A percentile compares a stretch with the other conserved stretches of the same genome.
Evolutionary conservation across 2,113 vertebrate species (phyloP).

Genomic region (Grammomys dolichurus): DNA sequence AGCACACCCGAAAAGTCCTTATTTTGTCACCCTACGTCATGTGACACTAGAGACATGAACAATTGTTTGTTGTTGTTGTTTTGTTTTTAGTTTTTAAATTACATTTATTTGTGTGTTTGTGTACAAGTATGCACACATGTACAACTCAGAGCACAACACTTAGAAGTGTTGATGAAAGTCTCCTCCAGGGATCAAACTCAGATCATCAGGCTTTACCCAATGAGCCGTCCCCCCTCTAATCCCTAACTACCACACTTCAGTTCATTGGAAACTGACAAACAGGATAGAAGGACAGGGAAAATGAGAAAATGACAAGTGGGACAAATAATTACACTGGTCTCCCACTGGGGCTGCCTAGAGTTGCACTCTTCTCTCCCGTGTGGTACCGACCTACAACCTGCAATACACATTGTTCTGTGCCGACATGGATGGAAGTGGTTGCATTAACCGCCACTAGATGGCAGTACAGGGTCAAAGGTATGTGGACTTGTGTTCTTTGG

Average conservation of each 20-base stretch:
- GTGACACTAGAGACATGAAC: background rate
- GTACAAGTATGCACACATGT: background rate
- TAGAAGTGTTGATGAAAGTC: background rate
- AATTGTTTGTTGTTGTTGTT: background rate
- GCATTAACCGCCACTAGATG: background rate
- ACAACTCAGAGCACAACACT: background rate
- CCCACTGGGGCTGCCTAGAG: background rate
- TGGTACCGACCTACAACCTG: no score
- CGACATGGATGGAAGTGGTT: no score
- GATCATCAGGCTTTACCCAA: background rate
- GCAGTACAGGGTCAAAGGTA: background rate
- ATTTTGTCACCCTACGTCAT: background rate
- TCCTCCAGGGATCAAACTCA: background rate
- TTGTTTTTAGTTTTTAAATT: background rate
- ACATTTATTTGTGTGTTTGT: background rate
- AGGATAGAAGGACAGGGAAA: background rate
- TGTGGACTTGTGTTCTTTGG: background rate
- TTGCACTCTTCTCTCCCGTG: background rate
- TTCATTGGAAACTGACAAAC: background rate
- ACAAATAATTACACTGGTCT: background rate
- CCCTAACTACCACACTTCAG: background rate
- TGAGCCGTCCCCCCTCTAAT: background rate
- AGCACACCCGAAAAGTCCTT: background rate
- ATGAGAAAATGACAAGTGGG: background rate
- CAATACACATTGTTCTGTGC: background rate